Percentiles rank a stretch among this genome's conserved stretches.
Evolutionary conservation across 2,888 invertebrate species (phyloP).

Genomic region (Caenorhabditis sp.): DNA sequence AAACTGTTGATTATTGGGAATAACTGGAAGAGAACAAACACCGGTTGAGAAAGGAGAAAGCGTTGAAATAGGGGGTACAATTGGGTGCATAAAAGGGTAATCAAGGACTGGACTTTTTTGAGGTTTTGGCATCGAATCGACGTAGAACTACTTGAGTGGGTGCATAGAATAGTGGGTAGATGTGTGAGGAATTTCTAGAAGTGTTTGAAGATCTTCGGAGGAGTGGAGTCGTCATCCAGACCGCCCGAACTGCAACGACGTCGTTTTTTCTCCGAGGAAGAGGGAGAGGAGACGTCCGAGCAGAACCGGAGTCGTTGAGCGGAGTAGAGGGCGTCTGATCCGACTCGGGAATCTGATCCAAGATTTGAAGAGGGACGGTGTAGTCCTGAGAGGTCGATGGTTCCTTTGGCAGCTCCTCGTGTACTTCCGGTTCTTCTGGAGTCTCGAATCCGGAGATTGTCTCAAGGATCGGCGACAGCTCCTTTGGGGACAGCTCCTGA

Average conservation of each 20-base stretch:
- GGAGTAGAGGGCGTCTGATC: conserved; percentile 51
- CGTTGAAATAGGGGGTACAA: conserved; percentile 8
- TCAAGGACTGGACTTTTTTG: conserved; percentile 28
- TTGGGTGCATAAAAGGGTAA: conserved; percentile 17
- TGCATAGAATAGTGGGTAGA: conserved; percentile 9
- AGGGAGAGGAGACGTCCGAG: conserved; percentile 56
- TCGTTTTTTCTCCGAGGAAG: conserved; percentile 40
- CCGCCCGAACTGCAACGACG: conserved; percentile 23
- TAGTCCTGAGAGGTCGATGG: too few species aligned
- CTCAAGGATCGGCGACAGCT: not conserved
- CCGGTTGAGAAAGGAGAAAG: conserved; percentile 16
- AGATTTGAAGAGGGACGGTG: not conserved
- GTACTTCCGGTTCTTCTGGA: not conserved
- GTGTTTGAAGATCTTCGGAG: conserved; percentile 45
- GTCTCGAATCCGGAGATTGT: not conserved
- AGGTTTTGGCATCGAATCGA: conserved; percentile 52
- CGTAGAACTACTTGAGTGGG: conserved; percentile 26
- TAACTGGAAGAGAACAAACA: conserved; percentile 17
- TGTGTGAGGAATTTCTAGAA: not conserved
- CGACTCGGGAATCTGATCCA: conserved; percentile 18
- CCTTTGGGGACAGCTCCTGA: not conserved
- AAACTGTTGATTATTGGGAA: not conserved
- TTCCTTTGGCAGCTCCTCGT: too few species aligned
- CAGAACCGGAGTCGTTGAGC: conserved; percentile 64
- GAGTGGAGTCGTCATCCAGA: conserved; percentile 32